Base-by-base conservation (phyloP, 2,888 invertebrate genomes). In the Pardosa pseudoannulata region DNA sequence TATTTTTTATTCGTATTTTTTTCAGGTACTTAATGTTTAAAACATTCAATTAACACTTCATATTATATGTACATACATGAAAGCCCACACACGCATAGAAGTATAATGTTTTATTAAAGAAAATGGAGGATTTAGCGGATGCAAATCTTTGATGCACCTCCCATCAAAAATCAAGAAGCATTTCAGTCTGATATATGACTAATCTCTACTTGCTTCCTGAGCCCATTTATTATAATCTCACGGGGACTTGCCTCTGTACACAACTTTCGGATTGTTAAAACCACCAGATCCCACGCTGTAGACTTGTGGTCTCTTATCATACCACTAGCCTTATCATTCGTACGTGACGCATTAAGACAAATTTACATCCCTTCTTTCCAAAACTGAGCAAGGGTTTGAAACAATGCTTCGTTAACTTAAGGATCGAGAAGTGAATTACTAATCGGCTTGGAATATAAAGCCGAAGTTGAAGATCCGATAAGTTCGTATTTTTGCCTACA, bases 351-450 rank as follows among this genome's bases (percentile, higher is more conserved):
- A 80, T 80, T 80, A 80, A 46, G 72, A 41, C 79, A 72, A 72
- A 80, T 80, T 80, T 73, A 80, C 56, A 56, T 56, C 56, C 56
- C 23, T 23, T 23, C 23, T 64, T 50, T 46, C 19, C 28, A 19
- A 39, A n/a, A 9, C 32, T 27, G 39, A 39, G 36, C 29, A 71
- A 72, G 31, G 31, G 65, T 80, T 31, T 65, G 31, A 80, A 73
- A 80, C 79, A 80, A 80, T 80, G 79, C 79, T 80, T 80, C 79
- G 79, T 80, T 80, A 80, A 72, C 72, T 73, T 72, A 41, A 16
- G 46, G 67, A 41, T 72, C 72, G 79, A 67, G 79, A 80, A 73
- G 65, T 67, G 79, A 80, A 80, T 80, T 67, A 65, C 73, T 65
- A 80, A 80, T 80, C 72, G 79, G 27, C 79, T 73, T 64, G 62